Base-by-base conservation (phyloP, 64 coral and sea anemone species). In the Montipora sp. region DNA sequence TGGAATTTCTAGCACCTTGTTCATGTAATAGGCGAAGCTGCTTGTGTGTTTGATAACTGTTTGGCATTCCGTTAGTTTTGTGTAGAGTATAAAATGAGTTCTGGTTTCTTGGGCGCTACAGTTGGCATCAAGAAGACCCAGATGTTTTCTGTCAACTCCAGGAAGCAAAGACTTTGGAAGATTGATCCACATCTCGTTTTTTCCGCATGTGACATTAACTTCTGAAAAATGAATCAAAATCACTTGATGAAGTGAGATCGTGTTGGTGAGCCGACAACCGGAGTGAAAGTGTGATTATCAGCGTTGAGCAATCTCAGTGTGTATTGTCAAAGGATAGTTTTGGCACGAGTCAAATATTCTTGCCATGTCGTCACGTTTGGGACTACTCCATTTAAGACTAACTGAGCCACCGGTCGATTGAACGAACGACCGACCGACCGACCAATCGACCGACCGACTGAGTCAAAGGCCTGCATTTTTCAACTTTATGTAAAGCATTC, bases 31-130 rank as follows among this genome's bases (percentile, higher is more conserved):
- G 14, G 90, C 77, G 24, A 94, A 78, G 68, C 75, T 71, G 14
- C 79, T 77, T 7, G 93, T 90, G 61, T 90, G 87, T 12, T 74
- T 90, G 77, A 11, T 66, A 0, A 49, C 14, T 44, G 93, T 94
- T 7, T 83, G 57, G 68, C 93, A 94, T 47, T 72, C 80, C 4
- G 87, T 94, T 7, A 94, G 73, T 55, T 89, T 90, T 21, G 93
- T 94, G 45, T 51, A 71, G 20, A 94, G 46, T 76, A 71, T 86
- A 44, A 94, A 94, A n/a, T 90, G 93, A 15, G 79, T 94, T 19
- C 55, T 8, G 48, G 58, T 75, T 11, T 94, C 93, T 24, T 14
- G 77, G 22, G 93, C 87, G 77, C 88, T 79, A 77, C 87, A 94
- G 11, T 76, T 77, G 10, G 49, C 80, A 63, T 70, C 83, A 6